Evolutionary conservation across 92 coral and sea anemone genomes (phyloP).

Genomic region (Bergia sp.): DNA sequence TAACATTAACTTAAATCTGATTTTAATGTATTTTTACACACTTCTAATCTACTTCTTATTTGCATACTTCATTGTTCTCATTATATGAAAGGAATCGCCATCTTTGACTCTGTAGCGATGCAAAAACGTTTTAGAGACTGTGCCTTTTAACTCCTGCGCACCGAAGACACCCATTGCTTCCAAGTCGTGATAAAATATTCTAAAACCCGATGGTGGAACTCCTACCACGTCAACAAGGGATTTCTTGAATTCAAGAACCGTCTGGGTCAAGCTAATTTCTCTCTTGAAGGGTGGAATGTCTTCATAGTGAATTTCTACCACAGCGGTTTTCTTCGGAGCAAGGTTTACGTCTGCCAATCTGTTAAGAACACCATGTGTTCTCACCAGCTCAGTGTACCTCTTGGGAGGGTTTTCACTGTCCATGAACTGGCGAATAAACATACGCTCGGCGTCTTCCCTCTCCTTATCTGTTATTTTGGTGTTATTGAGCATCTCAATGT

Average conservation of each 20-base stretch:
- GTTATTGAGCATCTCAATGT: constrained; percentile 78
- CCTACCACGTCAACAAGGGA: constrained; percentile 74
- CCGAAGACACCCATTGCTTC: constrained; percentile 50
- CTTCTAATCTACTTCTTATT: not conserved
- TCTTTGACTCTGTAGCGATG: constrained; percentile 73
- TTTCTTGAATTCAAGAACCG: constrained; percentile 75
- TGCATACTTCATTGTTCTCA: constrained; percentile 1
- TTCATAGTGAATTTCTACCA: constrained; percentile 68
- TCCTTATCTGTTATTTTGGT: constrained; percentile 68
- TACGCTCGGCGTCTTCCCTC: constrained; percentile 88
- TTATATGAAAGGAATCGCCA: constrained; percentile 83
- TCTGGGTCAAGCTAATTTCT: constrained; percentile 70
- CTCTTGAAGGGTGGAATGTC: constrained; percentile 68
- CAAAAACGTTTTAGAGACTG: constrained; percentile 49
- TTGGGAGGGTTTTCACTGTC: constrained; percentile 70
- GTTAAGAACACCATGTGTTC: constrained; percentile 70
- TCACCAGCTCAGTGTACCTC: constrained; percentile 75
- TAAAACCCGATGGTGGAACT: constrained; percentile 70
- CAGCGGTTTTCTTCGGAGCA: constrained; percentile 63
- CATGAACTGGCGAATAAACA: constrained; percentile 81
- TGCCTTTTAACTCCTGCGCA: constrained; percentile 62
- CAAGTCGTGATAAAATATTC: constrained; percentile 57
- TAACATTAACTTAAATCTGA: too few species aligned
- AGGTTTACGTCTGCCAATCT: constrained; percentile 86
- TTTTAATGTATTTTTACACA: too few species aligned